These are phyloP conservation scores for Dendropsophus ebraccatus DNA, from an alignment of 2,113 vertebrate species.

Conservation along the genomic window DNA sequence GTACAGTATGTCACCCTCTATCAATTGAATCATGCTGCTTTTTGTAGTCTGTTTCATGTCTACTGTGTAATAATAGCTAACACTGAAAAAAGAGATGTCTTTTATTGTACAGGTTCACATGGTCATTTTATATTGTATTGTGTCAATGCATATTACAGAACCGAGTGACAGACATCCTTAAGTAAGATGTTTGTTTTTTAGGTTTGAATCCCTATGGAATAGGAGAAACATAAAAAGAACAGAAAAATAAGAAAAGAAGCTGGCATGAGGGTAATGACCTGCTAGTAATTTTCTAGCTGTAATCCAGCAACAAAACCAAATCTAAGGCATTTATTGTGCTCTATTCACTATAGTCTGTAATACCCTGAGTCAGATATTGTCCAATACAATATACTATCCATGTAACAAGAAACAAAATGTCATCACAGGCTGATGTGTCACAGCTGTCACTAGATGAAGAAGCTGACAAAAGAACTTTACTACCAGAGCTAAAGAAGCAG, in stretches of 20 bases:
- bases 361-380: constrained; percentile 36
- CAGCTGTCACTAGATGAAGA: constrained; percentile 12
- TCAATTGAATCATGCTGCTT: not conserved
- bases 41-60: not conserved
- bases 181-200: not conserved
- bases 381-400: constrained; percentile 23
- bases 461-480: constrained; percentile 32
- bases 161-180: not conserved
- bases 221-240: not conserved
- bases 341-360: not conserved
- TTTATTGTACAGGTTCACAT: not conserved
- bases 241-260: not conserved
- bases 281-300: not conserved
- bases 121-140: not conserved
- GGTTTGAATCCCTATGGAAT: not conserved
- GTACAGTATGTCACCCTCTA: not conserved
- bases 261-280: not conserved
- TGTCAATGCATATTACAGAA: not conserved
- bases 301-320: not conserved
- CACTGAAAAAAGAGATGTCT: not conserved
- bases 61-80: not conserved
- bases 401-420: constrained; percentile 26
- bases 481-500: constrained; percentile 15
- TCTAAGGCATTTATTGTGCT: not conserved
- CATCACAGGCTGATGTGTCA: constrained; percentile 10